A percentile compares a stretch with the other conserved stretches of the same genome.
These are phyloP conservation scores for Rhynchophorus ferrugineus DNA, from an alignment of 1,140 invertebrate species.

Conservation along the genomic window DNA sequence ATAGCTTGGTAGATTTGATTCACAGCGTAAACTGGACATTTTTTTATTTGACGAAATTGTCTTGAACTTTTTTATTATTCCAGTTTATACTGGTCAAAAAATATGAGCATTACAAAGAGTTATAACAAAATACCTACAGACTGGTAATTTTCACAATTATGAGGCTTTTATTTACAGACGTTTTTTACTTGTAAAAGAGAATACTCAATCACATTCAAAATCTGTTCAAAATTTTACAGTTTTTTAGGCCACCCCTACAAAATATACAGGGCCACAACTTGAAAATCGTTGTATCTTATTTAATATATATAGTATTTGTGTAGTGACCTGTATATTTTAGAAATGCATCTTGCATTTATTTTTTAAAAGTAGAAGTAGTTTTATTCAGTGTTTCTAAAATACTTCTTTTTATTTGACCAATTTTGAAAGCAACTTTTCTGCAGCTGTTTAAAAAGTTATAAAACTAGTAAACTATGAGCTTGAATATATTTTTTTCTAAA, in stretches of 20 bases:
- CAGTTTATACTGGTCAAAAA: constrained; percentile 6
- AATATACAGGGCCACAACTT: constrained; percentile 27
- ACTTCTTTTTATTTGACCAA: not conserved
- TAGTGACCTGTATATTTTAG: constrained; percentile 24
- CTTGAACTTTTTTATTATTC: not conserved
- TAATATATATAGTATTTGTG: constrained; percentile 10
- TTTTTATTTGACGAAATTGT: not conserved
- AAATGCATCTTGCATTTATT: constrained; percentile 16
- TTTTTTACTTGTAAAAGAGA: constrained; percentile 16
- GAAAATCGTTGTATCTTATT: not conserved
- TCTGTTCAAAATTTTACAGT: constrained; percentile 9
- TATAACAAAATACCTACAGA: not conserved
- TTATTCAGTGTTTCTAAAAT: not conserved
- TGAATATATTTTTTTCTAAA: not conserved
- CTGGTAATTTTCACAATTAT: not conserved
- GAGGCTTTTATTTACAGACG: not conserved
- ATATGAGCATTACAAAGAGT: constrained; percentile 17
- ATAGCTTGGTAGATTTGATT: not conserved
- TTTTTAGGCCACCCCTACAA: constrained; percentile 27
- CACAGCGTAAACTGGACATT: not conserved
- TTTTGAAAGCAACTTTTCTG: not conserved
- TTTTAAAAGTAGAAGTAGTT: not conserved
- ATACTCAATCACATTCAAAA: not conserved
- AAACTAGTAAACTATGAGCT: no score
- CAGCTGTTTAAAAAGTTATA: not conserved